Percentiles rank a stretch among this genome's conserved stretches.
These are phyloP conservation scores for Ladona fulva DNA, from an alignment of 1,140 invertebrate species.

Conservation along the genomic window DNA sequence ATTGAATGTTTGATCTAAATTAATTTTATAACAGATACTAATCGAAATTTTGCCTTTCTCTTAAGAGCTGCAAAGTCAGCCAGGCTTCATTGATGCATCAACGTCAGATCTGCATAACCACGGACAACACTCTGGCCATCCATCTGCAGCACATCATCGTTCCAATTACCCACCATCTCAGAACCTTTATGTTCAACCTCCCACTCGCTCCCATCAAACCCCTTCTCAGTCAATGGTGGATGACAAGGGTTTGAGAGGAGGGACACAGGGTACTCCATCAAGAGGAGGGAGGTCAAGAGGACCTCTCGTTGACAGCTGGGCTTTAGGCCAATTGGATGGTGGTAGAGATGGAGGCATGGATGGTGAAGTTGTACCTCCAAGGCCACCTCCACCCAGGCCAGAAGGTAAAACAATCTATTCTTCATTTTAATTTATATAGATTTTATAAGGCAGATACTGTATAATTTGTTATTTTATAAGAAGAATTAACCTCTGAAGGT, in stretches of 20 bases:
- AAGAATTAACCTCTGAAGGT: no score
- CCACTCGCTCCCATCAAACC: slow-evolving; percentile 44
- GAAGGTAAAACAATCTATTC: slow-evolving; percentile 46
- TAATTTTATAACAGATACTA: no score
- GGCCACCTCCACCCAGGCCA: slow-evolving; percentile 76
- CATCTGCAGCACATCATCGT: slow-evolving; percentile 30
- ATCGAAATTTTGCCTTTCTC: background rate
- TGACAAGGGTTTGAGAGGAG: slow-evolving; percentile 58
- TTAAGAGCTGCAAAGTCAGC: background rate
- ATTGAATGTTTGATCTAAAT: no score
- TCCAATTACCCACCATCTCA: slow-evolving; percentile 67
- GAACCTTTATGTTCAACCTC: slow-evolving; percentile 84
- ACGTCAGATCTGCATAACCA: background rate
- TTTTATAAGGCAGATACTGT: no score
- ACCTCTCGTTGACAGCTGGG: slow-evolving; percentile 54
- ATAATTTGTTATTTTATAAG: no score
- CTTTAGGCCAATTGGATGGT: slow-evolving; percentile 51
- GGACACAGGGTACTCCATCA: slow-evolving; percentile 34
- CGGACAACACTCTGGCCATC: slow-evolving; percentile 29
- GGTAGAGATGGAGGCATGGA: slow-evolving; percentile 33
- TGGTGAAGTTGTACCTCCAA: slow-evolving; percentile 44
- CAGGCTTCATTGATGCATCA: background rate
- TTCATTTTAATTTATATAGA: no score
- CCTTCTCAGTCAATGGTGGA: slow-evolving; percentile 34
- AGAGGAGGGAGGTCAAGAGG: slow-evolving; percentile 50